Evolutionary conservation across 2,888 invertebrate genomes (phyloP), one percentile per base, ranked within the genome.

Genomic region (Xestia rhomboidea): DNA sequence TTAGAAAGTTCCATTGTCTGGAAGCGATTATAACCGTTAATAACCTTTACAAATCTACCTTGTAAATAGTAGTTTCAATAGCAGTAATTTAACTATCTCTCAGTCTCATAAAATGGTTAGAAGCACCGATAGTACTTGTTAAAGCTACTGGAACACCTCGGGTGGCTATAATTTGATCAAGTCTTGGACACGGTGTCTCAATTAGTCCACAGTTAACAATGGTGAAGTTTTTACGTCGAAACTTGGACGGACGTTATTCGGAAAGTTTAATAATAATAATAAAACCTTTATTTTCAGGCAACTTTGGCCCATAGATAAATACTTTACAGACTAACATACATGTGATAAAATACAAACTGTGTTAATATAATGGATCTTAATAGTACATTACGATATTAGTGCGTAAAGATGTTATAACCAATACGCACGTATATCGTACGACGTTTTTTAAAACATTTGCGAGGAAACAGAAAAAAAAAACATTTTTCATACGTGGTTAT

Each of bases 141-240:
- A 38, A 63, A 74, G 51, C 64, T 46, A 41, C 72, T 70, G 60
- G 13, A 71, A 73, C 81, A 84, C 75, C 67, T 70, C 67, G 18
- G 18, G 30, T 49, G 30, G 68, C 34, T 70, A 64, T 81, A 81
- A 84, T 81, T 84, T 78, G 75, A 84, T 84, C 78, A 78, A 77
- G 68, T 24, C 51, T 49, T 46, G 62, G 81, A 83, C 81, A 63
- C 66, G 46, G 74, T 71, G 84, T 81, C 78, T 73, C 74, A 81
- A 84, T 84, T 84, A 84, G 75, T 71, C 70, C 74, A 18, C 70
- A 68, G 54, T 84, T 72, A 84, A 84, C 84, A 84, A 84, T 84
- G 74, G 63, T 62, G 57, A 84, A 84, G 84, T 84, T 84, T 83
- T 84, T 81, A 81, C 78, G 67, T 78, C 60, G 74, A 68, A 81